These are phyloP conservation scores for Dermolepida albohirtum DNA, from an alignment of 2,888 invertebrate species.

Conservation along the genomic window DNA sequence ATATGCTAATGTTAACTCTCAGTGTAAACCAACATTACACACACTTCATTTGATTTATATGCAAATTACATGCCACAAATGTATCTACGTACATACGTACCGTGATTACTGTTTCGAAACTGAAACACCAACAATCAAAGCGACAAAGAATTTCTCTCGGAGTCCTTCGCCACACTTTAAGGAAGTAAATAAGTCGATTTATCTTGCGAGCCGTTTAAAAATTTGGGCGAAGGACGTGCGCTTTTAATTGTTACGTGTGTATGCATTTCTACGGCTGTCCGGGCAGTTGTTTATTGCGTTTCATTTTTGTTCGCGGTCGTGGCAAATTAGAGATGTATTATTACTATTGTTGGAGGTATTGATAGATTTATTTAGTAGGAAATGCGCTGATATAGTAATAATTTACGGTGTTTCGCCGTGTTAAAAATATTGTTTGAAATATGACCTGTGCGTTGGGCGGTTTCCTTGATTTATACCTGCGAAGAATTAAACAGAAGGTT, in stretches of 20 bases:
- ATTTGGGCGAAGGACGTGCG: slow-evolving; percentile 20
- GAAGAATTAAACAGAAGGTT: neutral
- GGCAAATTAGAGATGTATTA: slow-evolving; percentile 22
- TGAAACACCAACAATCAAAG: slow-evolving; percentile 10
- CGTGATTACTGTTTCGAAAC: slow-evolving; percentile 20
- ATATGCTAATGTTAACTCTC: slow-evolving; percentile 28
- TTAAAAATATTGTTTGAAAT: slow-evolving; percentile 7
- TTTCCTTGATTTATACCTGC: slow-evolving; percentile 4
- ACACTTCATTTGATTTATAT: slow-evolving; percentile 34
- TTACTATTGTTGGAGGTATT: slow-evolving; percentile 1
- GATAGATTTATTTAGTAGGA: slow-evolving; percentile 35
- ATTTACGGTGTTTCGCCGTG: slow-evolving; percentile 6
- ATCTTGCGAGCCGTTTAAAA: slow-evolving; percentile 14
- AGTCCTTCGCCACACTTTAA: slow-evolving; percentile 28
- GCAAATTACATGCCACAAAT: slow-evolving; percentile 26
- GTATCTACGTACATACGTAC: neutral
- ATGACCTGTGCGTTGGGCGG: neutral
- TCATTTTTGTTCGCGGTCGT: slow-evolving; percentile 1
- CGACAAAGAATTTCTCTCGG: slow-evolving; percentile 29
- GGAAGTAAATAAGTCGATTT: slow-evolving; percentile 20
- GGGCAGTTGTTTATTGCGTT: slow-evolving; percentile 4
- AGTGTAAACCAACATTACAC: slow-evolving; percentile 26
- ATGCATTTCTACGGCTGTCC: slow-evolving; percentile 13
- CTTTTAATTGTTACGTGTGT: slow-evolving; percentile 28
- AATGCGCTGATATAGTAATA: slow-evolving; percentile 28